These are phyloP conservation scores for Okamejei kenojei DNA, from an alignment of 2,797 vertebrate species.

Conservation along the genomic window DNA sequence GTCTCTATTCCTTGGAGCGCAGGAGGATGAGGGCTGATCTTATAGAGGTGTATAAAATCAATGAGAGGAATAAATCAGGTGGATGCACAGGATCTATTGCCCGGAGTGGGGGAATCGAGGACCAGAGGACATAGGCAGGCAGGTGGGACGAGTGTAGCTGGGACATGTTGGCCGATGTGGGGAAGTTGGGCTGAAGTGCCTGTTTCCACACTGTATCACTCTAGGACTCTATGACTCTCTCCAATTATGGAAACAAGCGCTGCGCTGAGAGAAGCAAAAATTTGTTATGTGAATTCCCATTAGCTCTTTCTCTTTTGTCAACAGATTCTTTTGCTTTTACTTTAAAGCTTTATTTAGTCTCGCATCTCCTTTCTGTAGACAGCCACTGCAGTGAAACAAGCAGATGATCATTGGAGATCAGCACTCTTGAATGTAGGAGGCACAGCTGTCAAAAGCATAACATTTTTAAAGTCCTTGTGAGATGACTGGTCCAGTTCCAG, in stretches of 20 bases:
- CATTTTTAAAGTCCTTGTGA: conserved; percentile 30
- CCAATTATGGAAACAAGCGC: not conserved
- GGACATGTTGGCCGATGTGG: too few relatives aligned
- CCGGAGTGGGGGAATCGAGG: too few relatives aligned
- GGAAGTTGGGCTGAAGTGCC: too few relatives aligned
- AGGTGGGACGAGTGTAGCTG: too few relatives aligned
- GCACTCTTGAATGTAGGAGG: conserved; percentile 23
- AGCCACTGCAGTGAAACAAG: not conserved
- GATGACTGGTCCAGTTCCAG: conserved; percentile 24
- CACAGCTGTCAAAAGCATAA: conserved; percentile 35
- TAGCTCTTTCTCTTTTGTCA: not conserved
- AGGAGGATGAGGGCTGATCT: too few relatives aligned
- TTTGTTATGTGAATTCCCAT: not conserved
- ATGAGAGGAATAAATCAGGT: too few relatives aligned
- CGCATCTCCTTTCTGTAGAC: not conserved
- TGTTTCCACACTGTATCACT: too few relatives aligned
- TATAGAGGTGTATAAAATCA: too few relatives aligned
- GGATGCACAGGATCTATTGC: too few relatives aligned
- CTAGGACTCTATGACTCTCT: too few relatives aligned
- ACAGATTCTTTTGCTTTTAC: conserved; percentile 7
- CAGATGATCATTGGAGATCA: conserved; percentile 24
- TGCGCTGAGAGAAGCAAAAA: not conserved
- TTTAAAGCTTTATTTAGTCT: conserved; percentile 12
- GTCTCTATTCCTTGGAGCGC: too few relatives aligned
- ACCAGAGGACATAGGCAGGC: too few relatives aligned